Base-by-base conservation (phyloP, 2,113 vertebrate species). In the Trogon surrucura region DNA sequence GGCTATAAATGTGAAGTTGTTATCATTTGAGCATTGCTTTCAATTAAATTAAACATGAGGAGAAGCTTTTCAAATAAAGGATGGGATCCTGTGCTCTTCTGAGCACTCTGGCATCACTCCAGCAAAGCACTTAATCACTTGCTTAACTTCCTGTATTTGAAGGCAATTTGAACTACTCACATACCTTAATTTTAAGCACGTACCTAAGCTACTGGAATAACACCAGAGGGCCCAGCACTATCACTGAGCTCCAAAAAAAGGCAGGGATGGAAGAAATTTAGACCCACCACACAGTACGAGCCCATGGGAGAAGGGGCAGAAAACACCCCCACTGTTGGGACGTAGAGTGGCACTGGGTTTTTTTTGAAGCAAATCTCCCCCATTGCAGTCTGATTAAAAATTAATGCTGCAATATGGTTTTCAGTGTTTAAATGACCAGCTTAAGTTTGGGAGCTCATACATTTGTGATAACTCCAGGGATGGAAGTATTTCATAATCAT, bases 21-120 rank as follows among this genome's bases (percentile, higher is more conserved):
- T 97, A 96, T 75, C 91, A 75, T 96, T 94, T 92, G 85, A 86
- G 83, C 88, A 89, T 95, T 93, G 85, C 93, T 96, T 96, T 97
- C 93, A 94, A 72, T 97, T 96, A 96, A 96, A 95, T 96, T 94
- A 95, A 97, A 96, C 88, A 91, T 69, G 73, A 89, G 72, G 77
- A 84, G 77, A 93, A 87, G 83, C 89, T 95, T 93, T 94, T 90
- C 83, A 95, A 97, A 92, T 93, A 82, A 92, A 92, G 72, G 69
- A 94, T 91, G 80, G 85, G 88, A 82, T 93, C 88, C 73, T 69
- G 61, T 80, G 57, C 89, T 93, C 88, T 93, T 95, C 53, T 62
- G 72, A 96, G 65, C 57, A 36, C n/a, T 69, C 85, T 96, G 96
- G 92, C 93, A 89, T 93, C 45, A 25, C n/a, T 96, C 93, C 96